Conservation (phyloP, 2,113 vertebrate species). For the Phyllopteryx taeniolatus region DNA sequence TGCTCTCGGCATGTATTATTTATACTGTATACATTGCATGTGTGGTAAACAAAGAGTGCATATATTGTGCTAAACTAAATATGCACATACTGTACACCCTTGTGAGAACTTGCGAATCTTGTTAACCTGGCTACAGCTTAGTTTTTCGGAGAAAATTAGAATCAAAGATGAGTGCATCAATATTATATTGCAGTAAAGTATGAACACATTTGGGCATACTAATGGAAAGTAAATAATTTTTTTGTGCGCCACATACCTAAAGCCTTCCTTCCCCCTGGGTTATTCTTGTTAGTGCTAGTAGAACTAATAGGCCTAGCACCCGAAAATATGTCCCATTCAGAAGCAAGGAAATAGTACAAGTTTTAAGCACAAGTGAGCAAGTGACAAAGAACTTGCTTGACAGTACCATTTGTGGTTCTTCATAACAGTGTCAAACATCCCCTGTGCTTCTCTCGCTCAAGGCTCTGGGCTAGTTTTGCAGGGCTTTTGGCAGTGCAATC, state of each 20-base stretch:
- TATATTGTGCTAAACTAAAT: not conserved
- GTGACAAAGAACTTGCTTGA: not conserved
- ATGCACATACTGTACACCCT: not conserved
- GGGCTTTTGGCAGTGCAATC: constrained; percentile 24
- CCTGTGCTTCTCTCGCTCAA: constrained; percentile 7
- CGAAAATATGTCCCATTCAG: not conserved
- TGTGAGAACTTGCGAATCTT: not conserved
- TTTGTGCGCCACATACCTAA: too few relatives aligned
- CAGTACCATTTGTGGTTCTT: constrained; percentile 14
- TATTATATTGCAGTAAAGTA: too few relatives aligned
- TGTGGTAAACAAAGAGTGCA: not conserved
- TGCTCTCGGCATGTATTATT: not conserved
- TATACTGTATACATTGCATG: not conserved
- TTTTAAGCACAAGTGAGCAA: not conserved
- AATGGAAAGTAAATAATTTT: not conserved
- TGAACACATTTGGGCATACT: too few relatives aligned
- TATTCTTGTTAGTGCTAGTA: not conserved
- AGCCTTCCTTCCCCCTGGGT: too few relatives aligned
- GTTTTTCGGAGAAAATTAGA: not conserved
- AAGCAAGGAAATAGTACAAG: not conserved
- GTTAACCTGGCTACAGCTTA: not conserved
- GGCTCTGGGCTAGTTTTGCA: constrained; percentile 30
- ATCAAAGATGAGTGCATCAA: too few relatives aligned
- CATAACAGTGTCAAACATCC: constrained; percentile 7
- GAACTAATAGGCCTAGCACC: not conserved